Base-by-base conservation (phyloP, 1,140 invertebrate species). In the Goniozus legneri region DNA sequence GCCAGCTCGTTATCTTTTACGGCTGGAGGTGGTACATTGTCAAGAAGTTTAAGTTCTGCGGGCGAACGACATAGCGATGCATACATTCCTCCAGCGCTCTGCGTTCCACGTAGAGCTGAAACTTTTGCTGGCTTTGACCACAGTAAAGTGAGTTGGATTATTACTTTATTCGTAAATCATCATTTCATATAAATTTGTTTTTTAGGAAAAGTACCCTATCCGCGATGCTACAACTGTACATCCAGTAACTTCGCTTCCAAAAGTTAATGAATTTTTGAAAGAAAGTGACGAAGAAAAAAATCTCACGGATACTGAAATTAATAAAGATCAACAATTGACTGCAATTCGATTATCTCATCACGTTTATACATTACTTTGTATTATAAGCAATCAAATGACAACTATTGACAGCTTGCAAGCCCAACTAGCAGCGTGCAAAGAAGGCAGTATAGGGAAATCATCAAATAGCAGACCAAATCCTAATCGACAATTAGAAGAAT, bases 101-200 rank as follows among this genome's bases (percentile, higher is more conserved):
- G 69, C 32, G 64, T 76, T 31, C 92, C 94, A 3, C 87, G 92
- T 59, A 78, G 93, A 22, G 92, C 94, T 0, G 93, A 96, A 76
- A 96, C 94, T 1, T 97, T 96, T 76, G 91, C 91, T 8, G 94
- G 93, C 2, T 96, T 96, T 65, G 93, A 96, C 73, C 85, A 86
- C 50, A 77, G 78, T 18, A 79, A 77, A 52, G 76, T 77, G 58
- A 47, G 19, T n/a, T 6, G 3, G 7, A 30, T 18, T 44, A 19
- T 38, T 45, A 24, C 13, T 18, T 19, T 38, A 31, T 41, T 21
- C 16, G 14, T 44, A 18, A 34, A 56, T 46, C 18, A 47, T 42
- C 20, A 33, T 50, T 43, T 32, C 45, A 37, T 27, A 35, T 30
- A 13, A 35, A 10, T 16, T 12, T 36, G 36, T 51, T 46, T 62